A percentile compares a stretch with the other conserved stretches of the same genome.
Conservation (phyloP, 2,888 invertebrate species). For the Nasonovia ribisnigri region DNA sequence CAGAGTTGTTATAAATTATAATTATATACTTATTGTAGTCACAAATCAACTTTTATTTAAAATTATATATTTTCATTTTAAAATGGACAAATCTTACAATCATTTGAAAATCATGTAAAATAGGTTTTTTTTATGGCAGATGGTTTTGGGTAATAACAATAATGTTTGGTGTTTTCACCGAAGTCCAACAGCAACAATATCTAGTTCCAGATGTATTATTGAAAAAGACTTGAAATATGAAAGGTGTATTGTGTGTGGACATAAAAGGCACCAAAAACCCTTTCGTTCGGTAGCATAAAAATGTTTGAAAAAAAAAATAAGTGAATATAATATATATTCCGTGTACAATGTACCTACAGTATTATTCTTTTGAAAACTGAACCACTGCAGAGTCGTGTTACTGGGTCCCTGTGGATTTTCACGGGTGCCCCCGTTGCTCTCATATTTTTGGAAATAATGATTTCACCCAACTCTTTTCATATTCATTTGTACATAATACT, state of each 20-base stretch:
- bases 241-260: slow-evolving; percentile 54
- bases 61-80: background rate
- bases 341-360: background rate
- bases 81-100: background rate
- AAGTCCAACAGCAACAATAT: slow-evolving; percentile 23
- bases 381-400: slow-evolving; percentile 53
- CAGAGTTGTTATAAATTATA: background rate
- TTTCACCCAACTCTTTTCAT: slow-evolving; percentile 32
- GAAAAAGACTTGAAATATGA: slow-evolving; percentile 43
- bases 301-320: slow-evolving; percentile 46
- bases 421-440: slow-evolving; percentile 39
- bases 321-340: background rate
- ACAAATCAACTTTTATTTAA: background rate
- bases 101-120: background rate
- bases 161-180: slow-evolving; percentile 42
- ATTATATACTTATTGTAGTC: background rate
- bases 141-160: slow-evolving; percentile 35
- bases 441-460: slow-evolving; percentile 50
- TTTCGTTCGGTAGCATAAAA: slow-evolving; percentile 56
- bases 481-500: background rate
- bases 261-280: slow-evolving; percentile 55
- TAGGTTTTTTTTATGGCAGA: slow-evolving; percentile 29
- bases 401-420: slow-evolving; percentile 45
- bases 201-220: slow-evolving; percentile 54
- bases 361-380: slow-evolving; percentile 58